Conservation (phyloP, 1,140 invertebrate genomes). For the Monomorium pharaonis region DNA sequence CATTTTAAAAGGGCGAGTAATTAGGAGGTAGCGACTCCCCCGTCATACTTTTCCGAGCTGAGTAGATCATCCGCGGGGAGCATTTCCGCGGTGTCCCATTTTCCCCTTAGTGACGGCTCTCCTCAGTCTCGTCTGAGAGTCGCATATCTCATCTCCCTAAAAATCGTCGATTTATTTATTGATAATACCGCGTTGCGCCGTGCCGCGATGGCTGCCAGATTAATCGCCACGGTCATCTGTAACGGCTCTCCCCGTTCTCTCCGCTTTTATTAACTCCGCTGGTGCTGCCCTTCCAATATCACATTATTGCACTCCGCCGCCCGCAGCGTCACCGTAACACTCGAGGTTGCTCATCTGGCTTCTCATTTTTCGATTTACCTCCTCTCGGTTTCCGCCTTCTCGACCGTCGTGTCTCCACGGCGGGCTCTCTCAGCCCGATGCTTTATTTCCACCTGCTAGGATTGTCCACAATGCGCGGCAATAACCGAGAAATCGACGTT, state of each 20-base stretch:
- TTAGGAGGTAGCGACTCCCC: constrained; percentile 63
- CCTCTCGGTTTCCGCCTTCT: constrained; percentile 47
- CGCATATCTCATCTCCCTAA: constrained; percentile 65
- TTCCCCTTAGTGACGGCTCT: neutral
- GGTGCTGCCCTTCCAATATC: constrained; percentile 68
- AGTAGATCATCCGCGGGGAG: constrained; percentile 27
- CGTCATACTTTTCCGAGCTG: constrained; percentile 50
- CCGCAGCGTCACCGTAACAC: constrained; percentile 68
- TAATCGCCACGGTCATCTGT: constrained; percentile 61
- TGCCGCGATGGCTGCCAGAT: constrained; percentile 27
- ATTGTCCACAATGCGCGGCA: constrained; percentile 71
- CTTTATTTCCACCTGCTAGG: constrained; percentile 73
- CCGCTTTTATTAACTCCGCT: constrained; percentile 66
- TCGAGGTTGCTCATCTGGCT: constrained; percentile 64
- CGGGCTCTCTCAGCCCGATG: constrained; percentile 32
- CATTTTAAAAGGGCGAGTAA: constrained; percentile 69
- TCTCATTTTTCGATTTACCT: constrained; percentile 71
- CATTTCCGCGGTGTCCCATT: constrained; percentile 4
- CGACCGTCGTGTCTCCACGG: neutral
- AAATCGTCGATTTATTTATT: constrained; percentile 65
- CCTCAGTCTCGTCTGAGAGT: neutral
- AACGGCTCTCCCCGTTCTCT: constrained; percentile 15
- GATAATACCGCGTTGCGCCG: constrained; percentile 22
- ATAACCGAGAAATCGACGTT: constrained; percentile 75
- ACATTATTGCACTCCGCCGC: constrained; percentile 73